Conservation (phyloP, 2,113 vertebrate species). For the Rafetus swinhoei region DNA sequence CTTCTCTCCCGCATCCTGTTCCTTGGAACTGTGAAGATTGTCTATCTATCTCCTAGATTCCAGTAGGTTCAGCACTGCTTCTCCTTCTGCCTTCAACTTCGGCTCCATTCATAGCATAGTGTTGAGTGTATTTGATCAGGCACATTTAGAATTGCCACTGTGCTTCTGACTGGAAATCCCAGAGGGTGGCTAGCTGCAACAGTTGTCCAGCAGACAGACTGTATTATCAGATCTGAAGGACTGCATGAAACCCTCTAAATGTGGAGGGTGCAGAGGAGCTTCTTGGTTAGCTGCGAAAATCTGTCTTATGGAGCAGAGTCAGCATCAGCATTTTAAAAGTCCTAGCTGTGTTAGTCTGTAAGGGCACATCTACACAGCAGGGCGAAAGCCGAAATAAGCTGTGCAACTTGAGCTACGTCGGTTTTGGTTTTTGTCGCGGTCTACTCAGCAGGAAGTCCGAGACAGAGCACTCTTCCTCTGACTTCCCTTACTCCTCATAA, state of each 20-base stretch:
- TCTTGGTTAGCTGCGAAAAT: background rate
- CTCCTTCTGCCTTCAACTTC: background rate
- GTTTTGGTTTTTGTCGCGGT: too few species aligned
- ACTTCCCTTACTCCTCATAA: too few species aligned
- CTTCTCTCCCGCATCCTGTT: background rate
- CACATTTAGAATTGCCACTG: fast-evolving
- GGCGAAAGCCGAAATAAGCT: too few species aligned
- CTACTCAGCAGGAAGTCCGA: too few species aligned
- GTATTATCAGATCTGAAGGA: background rate
- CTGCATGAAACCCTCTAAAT: background rate
- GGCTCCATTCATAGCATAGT: background rate
- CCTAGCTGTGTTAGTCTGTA: too few species aligned
- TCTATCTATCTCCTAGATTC: too few species aligned
- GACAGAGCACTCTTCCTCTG: too few species aligned
- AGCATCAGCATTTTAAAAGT: too few species aligned
- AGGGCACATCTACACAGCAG: too few species aligned
- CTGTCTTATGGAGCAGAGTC: background rate
- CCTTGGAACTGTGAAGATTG: background rate
- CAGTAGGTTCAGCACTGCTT: background rate
- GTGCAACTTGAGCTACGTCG: too few species aligned
- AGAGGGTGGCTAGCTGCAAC: background rate
- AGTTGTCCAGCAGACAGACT: background rate
- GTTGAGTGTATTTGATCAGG: background rate
- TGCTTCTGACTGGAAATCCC: background rate
- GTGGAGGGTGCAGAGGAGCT: background rate